Evolutionary conservation across 2,797 vertebrate species (phyloP), one percentile per base, ranked within the genome.

Genomic region (Vireo griseus): DNA sequence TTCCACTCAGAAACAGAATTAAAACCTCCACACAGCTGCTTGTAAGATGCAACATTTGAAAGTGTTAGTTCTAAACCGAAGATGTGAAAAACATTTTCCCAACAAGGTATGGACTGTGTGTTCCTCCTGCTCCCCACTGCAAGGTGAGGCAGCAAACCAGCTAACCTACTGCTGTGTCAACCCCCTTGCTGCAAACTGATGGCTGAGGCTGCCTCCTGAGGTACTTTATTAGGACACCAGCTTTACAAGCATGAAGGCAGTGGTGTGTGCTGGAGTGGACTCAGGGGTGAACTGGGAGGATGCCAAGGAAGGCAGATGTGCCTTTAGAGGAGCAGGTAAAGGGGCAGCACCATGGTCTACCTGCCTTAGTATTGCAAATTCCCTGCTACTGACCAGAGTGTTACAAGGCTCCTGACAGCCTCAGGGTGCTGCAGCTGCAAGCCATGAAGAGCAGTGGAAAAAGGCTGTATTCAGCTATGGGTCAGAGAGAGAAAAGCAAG

Each of bases 401-500:
- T 47, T 81, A 77, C 68, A 72, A 68, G 62, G 25, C 40, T 79
- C 37, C 61, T 85, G 81, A 18, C 68, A 86, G 68, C 11, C 86
- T 82, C 2, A 0, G 62, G 62, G 42, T 22, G 1, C 4, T 79
- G 84, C 92, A 94, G 89, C 89, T 95, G 92, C 57, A 77, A 77
- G 81, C 44, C 42, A 18, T 11, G 29, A 91, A 50, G n/a, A 79
- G 18, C 37, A 12, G n/a, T 21, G 26, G 54, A 74, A 65, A 90
- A 94, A 92, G 35, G 40, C 73, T 74, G 50, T 31, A 83, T 94
- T 95, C 82, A 94, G n/a, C 68, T 51, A 14, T 26, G 68, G 91
- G 85, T 90, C 91, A 92, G 68, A 58, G 65, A 88, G 68, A 83
- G 82, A 96, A 91, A 91, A 83, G 73, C 62, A 58, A 90, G 75